Base-by-base conservation (phyloP, 2,113 vertebrate species). In the Amphilophus citrinellus region DNA sequence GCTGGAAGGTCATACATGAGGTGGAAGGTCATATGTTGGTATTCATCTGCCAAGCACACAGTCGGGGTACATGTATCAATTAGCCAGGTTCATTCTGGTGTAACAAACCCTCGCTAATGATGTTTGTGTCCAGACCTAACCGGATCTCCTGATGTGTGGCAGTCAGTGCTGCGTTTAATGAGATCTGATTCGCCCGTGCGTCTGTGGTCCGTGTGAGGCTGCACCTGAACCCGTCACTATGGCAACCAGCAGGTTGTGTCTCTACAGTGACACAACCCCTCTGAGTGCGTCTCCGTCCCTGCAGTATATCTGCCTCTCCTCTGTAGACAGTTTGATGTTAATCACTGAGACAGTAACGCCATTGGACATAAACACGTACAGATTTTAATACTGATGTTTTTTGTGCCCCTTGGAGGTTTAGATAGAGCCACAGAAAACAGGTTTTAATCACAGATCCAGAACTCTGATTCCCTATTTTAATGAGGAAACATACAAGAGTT, bases 171-270 rank as follows among this genome's bases (percentile, higher is more conserved):
- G 39, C 58, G 5, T 76, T 15, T 83, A 77, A 85, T 83, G 80
- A 84, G 60, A 42, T 88, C 58, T 76, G 88, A 76, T 27, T 77
- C 2, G 57, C 14, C 22, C 17, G 42, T 86, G 71, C 63, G 53
- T 86, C 82, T 83, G 77, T 80, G 75, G 75, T 83, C 77, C 66
- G 53, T 0, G 65, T 61, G 79, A 86, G 0, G 66, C 57, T 79
- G 84, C 63, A 47, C 77, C 86, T 84, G 84, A 85, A 68, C 57
- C 73, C n/a, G 89, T 92, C 89, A 75, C 92, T 47, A 88, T 92
- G 79, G 86, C 71, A 91, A 94, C 92, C 39, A 18, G 50, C 83
- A 71, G 22, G 65, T 83, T 82, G 79, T 32, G 10, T 60, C 61
- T 61, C 62, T 3, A 15, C 10, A 24, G 42, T 22, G 77, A 50